These are phyloP conservation scores for Zaprionus davidi DNA, from an alignment of 1,140 invertebrate genomes.

Conservation along the genomic window DNA sequence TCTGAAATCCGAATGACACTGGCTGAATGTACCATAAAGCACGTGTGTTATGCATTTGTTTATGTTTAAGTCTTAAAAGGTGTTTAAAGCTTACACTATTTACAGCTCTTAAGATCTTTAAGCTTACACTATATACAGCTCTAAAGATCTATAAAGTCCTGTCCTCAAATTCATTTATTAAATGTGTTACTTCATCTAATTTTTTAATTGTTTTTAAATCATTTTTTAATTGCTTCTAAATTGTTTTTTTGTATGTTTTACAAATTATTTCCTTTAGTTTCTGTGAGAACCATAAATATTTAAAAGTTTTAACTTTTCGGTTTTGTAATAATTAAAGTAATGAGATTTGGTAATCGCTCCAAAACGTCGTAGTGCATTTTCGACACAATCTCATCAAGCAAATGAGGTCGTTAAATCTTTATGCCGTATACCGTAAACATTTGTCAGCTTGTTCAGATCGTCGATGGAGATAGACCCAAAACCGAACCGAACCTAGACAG, in stretches of 20 bases:
- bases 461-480: background rate
- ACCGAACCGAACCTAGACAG: background rate
- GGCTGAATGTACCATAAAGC: background rate
- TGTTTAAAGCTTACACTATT: background rate
- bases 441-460: slow-evolving; percentile 7
- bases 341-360: slow-evolving; percentile 5
- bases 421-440: slow-evolving; percentile 11
- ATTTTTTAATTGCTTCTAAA: background rate
- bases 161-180: background rate
- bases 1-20: background rate
- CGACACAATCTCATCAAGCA: slow-evolving; percentile 12
- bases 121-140: background rate
- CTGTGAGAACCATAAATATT: background rate
- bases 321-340: slow-evolving; percentile 1
- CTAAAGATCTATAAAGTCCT: background rate
- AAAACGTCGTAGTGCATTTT: slow-evolving; percentile 1
- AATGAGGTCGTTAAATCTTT: slow-evolving; percentile 11
- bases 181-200: background rate
- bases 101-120: background rate
- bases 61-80: background rate
- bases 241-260: background rate
- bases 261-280: background rate
- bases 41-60: background rate
- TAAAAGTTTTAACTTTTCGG: background rate
- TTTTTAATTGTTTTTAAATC: background rate